Conservation (phyloP, 2,888 invertebrate genomes). For the Lordiphosa fenestrarum region DNA sequence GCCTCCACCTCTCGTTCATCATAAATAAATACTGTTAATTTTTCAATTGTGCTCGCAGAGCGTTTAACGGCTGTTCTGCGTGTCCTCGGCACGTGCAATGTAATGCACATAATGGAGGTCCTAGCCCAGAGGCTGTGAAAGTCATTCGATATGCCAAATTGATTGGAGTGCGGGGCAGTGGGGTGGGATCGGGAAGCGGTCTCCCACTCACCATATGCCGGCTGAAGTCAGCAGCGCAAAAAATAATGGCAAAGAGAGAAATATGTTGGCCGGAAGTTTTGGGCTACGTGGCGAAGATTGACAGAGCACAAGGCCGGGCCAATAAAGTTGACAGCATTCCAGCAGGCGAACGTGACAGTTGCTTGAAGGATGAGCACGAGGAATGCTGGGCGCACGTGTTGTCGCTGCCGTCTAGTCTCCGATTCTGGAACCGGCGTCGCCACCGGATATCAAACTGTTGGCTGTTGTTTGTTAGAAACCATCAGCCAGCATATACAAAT, state of each 20-base stretch:
- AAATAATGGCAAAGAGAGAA: constrained; percentile 18
- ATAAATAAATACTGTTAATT: constrained; percentile 75
- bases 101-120: constrained; percentile 32
- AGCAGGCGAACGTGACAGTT: constrained; percentile 62
- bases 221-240: constrained; percentile 26
- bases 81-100: constrained; percentile 34
- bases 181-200: constrained; percentile 1
- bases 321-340: constrained; percentile 68
- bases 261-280: constrained; percentile 50
- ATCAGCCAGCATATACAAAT: constrained; percentile 33
- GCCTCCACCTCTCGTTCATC: constrained; percentile 45
- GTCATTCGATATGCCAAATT: constrained; percentile 29
- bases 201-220: constrained; percentile 43
- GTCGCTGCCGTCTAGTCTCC: constrained; percentile 38
- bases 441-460: constrained; percentile 68
- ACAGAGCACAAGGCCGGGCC: constrained; percentile 42
- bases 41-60: constrained; percentile 61
- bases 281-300: constrained; percentile 53
- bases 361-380: constrained; percentile 23
- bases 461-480: constrained; percentile 49
- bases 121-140: constrained; percentile 29
- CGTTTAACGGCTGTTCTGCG: constrained; percentile 49
- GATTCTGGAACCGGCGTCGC: constrained; percentile 64
- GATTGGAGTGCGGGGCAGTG: constrained; percentile 40
- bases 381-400: constrained; percentile 13